Evolutionary conservation across 1,140 invertebrate species (phyloP).

Genomic region (Sycophila sp.): DNA sequence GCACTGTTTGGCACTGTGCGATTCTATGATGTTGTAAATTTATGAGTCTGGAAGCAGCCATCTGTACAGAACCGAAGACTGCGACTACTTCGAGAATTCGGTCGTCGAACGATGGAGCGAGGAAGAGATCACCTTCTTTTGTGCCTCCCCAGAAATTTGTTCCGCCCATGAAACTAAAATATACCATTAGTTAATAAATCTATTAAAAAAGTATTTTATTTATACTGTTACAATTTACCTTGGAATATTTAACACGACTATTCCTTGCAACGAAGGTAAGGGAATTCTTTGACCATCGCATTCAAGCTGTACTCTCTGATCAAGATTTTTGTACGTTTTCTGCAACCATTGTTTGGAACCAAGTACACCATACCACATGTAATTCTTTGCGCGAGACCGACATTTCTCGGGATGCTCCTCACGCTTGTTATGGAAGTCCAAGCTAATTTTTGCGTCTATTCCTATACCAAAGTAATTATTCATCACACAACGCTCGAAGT

Average conservation of each 20-base stretch:
- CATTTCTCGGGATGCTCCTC: slow-evolving; percentile 99
- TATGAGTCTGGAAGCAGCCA: slow-evolving; percentile 93
- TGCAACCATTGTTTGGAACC: slow-evolving; percentile 91
- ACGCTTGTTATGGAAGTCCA: slow-evolving; percentile 97
- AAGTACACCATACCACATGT: slow-evolving; percentile 97
- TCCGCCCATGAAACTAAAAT: slow-evolving; percentile 90
- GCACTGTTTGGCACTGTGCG: slow-evolving; percentile 93
- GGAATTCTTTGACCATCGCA: slow-evolving; percentile 93
- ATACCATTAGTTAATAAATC: background rate
- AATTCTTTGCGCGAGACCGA: slow-evolving; percentile 91
- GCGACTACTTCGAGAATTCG: slow-evolving; percentile 94
- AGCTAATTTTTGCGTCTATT: slow-evolving; percentile 97
- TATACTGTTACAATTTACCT: slow-evolving; percentile 66
- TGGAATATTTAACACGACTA: slow-evolving; percentile 97
- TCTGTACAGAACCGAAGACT: slow-evolving; percentile 96
- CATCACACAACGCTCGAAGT: slow-evolving; percentile 96
- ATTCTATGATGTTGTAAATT: slow-evolving; percentile 97
- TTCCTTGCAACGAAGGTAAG: slow-evolving; percentile 92
- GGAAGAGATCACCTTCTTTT: slow-evolving; percentile 88
- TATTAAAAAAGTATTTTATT: background rate
- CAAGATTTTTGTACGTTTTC: slow-evolving; percentile 95
- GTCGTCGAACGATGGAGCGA: slow-evolving; percentile 92
- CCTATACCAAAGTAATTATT: slow-evolving; percentile 99
- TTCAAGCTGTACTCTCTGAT: slow-evolving; percentile 92
- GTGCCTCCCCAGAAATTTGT: slow-evolving; percentile 98